phyloP scores from a whole-genome alignment of 2,797 vertebrate genomes.

The Buphagus erythrorhynchus region DNA sequence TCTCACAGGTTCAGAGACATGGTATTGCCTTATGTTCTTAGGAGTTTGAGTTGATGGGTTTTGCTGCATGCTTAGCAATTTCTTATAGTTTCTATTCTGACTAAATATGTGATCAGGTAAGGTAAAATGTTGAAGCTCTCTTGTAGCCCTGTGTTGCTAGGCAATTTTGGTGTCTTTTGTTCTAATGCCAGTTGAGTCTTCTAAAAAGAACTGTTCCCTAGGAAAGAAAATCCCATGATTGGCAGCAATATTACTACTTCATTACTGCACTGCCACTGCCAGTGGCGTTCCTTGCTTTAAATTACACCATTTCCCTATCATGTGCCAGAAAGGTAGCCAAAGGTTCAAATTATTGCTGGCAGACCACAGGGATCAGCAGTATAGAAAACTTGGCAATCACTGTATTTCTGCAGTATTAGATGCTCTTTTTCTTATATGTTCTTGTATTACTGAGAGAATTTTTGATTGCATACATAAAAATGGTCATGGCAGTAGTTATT shows the following conservation, averaged over 20 bases:
- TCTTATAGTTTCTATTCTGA: not conserved
- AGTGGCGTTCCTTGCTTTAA: slow-evolving; percentile 1
- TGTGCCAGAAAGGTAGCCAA: not conserved
- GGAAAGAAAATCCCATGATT: not conserved
- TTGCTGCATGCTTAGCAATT: not conserved
- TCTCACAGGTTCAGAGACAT: not conserved
- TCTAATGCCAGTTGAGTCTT: not conserved
- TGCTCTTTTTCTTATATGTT: not conserved
- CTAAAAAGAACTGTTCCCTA: not conserved
- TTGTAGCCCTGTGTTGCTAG: not conserved
- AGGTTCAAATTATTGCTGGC: not conserved
- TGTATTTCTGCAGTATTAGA: not conserved
- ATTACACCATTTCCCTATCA: not conserved
- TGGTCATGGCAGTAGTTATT: not conserved
- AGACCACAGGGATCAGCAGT: not conserved
- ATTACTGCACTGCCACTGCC: not conserved
- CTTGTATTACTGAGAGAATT: not conserved
- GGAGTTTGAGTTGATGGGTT: not conserved
- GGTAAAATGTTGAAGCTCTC: not conserved
- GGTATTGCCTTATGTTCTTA: not conserved
- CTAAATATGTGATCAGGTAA: not conserved
- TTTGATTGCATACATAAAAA: not conserved
- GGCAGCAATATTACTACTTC: not conserved
- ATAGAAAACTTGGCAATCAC: not conserved
- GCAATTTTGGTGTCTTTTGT: slow-evolving; percentile 12